A percentile compares a stretch with the other conserved stretches of the same genome.
Conservation (phyloP, 2,113 vertebrate species). For the Petrocephalus microphthalmus region DNA sequence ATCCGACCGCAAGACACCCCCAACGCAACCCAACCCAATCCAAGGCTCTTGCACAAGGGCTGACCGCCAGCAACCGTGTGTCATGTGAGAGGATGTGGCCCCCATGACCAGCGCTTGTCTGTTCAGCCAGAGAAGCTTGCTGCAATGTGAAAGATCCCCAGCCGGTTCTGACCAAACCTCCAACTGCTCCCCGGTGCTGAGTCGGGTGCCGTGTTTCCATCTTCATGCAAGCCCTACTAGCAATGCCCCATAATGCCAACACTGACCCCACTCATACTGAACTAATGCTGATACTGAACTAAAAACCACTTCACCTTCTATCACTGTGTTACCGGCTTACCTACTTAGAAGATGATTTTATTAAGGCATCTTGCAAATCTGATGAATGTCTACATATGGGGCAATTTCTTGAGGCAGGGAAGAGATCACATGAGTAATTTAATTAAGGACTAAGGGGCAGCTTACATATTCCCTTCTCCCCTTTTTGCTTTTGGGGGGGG, state of each 20-base stretch:
- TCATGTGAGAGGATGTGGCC: slow-evolving; percentile 68
- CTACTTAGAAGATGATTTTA: background rate
- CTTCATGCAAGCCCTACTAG: background rate
- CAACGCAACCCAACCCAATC: slow-evolving; percentile 22
- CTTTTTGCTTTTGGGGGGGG: background rate
- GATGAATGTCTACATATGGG: background rate
- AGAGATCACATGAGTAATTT: too few relatives aligned
- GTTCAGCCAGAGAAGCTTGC: background rate
- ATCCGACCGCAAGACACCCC: background rate
- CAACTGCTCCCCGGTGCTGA: background rate
- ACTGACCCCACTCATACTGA: background rate
- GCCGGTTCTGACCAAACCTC: background rate
- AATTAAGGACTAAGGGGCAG: too few relatives aligned
- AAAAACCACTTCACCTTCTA: background rate
- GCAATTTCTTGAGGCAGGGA: background rate
- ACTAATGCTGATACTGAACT: background rate
- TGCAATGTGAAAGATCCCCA: background rate
- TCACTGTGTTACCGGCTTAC: background rate
- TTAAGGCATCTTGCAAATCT: background rate
- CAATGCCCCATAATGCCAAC: background rate
- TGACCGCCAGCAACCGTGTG: slow-evolving; percentile 61
- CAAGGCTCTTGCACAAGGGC: slow-evolving; percentile 59
- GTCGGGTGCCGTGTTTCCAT: background rate
- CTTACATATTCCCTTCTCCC: background rate
- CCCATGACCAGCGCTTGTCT: slow-evolving; percentile 48